A percentile compares a stretch with the other conserved stretches of the same genome.
phyloP scores from a whole-genome alignment of 2,797 vertebrate genomes.

The Macrochelys suwanniensis region DNA sequence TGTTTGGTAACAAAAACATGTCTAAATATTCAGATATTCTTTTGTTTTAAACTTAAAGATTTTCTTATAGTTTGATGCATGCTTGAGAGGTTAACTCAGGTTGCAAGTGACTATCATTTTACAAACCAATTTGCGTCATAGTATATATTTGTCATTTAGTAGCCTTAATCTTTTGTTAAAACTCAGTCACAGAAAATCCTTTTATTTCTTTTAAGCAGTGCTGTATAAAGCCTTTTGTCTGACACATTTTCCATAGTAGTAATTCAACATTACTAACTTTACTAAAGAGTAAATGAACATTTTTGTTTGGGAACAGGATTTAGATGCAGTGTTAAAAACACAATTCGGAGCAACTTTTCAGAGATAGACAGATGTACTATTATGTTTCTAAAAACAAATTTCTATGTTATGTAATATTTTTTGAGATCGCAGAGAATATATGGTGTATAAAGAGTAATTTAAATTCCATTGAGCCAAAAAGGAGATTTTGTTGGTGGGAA shows the following conservation, averaged over 20 bases:
- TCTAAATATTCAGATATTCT: slow-evolving; percentile 21
- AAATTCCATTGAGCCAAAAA: not conserved
- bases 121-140: not conserved
- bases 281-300: not conserved
- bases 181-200: not conserved
- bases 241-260: not conserved
- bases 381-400: not conserved
- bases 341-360: not conserved
- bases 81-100: not conserved
- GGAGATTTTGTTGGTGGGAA: not conserved
- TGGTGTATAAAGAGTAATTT: not conserved
- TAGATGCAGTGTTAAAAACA: not conserved
- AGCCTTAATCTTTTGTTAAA: not conserved
- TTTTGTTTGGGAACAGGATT: not conserved
- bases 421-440: not conserved
- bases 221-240: not conserved
- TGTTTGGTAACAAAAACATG: slow-evolving; percentile 31
- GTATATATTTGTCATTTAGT: not conserved
- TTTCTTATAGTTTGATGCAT: not conserved
- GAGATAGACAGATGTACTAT: not conserved
- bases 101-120: not conserved
- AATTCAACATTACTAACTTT: not conserved
- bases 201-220: not conserved
- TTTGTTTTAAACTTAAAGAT: slow-evolving; percentile 41
- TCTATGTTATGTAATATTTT: not conserved